A percentile compares a stretch with the other conserved stretches of the same genome.
Evolutionary conservation across 1,140 invertebrate genomes (phyloP).

Genomic region (Lasioglossum albipes): DNA sequence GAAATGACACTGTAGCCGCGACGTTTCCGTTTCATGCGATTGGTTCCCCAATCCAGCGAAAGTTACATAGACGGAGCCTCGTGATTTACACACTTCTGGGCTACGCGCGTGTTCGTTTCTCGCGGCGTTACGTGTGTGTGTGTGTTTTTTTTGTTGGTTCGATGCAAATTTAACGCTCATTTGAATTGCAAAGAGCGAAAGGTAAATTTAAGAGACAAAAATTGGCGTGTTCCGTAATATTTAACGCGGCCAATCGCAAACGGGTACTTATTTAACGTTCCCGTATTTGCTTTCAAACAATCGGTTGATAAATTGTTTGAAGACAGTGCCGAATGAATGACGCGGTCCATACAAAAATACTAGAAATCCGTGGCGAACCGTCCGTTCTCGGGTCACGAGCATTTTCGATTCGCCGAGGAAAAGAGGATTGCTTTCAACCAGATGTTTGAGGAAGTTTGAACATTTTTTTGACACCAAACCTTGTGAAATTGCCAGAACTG

Average conservation of each 20-base stretch:
- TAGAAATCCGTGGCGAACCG: too few relatives aligned
- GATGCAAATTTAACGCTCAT: slow-evolving; percentile 52
- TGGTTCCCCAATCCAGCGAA: slow-evolving; percentile 27
- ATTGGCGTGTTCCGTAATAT: slow-evolving; percentile 9
- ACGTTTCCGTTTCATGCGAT: slow-evolving; percentile 51
- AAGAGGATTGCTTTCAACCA: too few relatives aligned
- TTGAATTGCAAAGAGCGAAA: slow-evolving; percentile 52
- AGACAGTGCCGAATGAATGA: too few relatives aligned
- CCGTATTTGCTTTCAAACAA: slow-evolving; percentile 10
- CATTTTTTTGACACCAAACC: too few relatives aligned
- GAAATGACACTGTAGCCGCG: slow-evolving; percentile 55
- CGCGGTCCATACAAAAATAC: too few relatives aligned
- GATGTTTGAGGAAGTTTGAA: not conserved
- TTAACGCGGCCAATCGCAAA: not conserved
- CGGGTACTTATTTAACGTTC: not conserved
- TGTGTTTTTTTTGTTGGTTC: not conserved
- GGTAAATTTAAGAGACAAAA: slow-evolving; percentile 18
- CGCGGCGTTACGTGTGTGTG: not conserved
- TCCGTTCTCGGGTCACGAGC: not conserved
- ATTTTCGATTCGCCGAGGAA: not conserved
- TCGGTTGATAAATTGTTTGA: too few relatives aligned
- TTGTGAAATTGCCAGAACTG: too few relatives aligned
- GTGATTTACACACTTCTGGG: slow-evolving; percentile 19
- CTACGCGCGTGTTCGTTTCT: not conserved
- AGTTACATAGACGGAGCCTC: slow-evolving; percentile 35